A percentile compares a stretch with the other conserved stretches of the same genome.
Evolutionary conservation across 2,797 vertebrate species (phyloP).

Genomic region (Mastacembelus armatus): DNA sequence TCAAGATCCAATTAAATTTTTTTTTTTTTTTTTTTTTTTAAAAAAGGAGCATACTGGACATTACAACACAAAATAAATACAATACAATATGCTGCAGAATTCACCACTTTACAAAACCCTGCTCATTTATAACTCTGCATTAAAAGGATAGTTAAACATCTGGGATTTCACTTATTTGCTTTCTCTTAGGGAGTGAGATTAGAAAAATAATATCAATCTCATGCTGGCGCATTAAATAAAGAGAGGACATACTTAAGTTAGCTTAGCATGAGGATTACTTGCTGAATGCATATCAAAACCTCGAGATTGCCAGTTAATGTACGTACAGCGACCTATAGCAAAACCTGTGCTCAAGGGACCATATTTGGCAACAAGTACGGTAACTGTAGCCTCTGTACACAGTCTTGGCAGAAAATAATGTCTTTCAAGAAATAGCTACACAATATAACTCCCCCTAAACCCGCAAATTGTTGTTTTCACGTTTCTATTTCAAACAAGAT

Average conservation of each 20-base stretch:
- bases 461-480: too few relatives aligned
- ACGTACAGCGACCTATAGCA: not conserved
- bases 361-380: not conserved
- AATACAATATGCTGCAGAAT: too few relatives aligned
- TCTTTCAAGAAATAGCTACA: not conserved
- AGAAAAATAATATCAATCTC: too few relatives aligned
- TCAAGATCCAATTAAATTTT: not conserved
- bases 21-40: not conserved
- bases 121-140: too few relatives aligned
- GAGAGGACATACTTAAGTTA: too few relatives aligned
- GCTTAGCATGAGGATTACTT: too few relatives aligned
- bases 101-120: too few relatives aligned
- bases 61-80: conserved; percentile 5
- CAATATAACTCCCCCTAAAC: not conserved
- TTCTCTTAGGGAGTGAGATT: too few relatives aligned
- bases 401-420: not conserved
- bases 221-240: too few relatives aligned
- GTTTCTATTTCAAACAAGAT: not conserved
- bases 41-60: not conserved
- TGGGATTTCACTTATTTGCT: too few relatives aligned
- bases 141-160: too few relatives aligned
- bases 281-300: too few relatives aligned
- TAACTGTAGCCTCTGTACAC: not conserved
- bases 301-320: not conserved
- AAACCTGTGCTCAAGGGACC: not conserved